Evolutionary conservation across 2,888 invertebrate species (phyloP), one percentile per base, ranked within the genome.

Genomic region (Athetis lepigone): DNA sequence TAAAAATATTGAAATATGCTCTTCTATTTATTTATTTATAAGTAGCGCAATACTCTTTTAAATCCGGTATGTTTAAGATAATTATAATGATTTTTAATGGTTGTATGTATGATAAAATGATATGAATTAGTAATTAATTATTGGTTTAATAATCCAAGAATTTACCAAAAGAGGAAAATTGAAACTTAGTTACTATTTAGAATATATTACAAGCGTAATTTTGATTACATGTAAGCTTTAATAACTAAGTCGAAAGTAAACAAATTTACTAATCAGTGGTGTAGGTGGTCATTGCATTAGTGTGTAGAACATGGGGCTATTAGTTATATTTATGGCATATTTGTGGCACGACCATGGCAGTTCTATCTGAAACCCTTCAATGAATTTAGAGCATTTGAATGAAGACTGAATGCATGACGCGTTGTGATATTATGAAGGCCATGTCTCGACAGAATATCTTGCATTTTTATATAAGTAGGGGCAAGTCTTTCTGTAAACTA

Each of bases 351-450:
- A 64, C 16, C 23, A n/a, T 33, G 11, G 39, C 21, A 33, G 36
- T 54, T 52, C 13, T 43, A 43, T n/a, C 51, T 70, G 18, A 19
- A 50, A 54, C 4, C 46, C 8, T 49, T 59, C 40, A 43, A 27
- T 55, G 18, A 64, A 62, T 56, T 58, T 40, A 40, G 46, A 58
- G 52, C 62, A 66, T 73, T 75, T 66, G 33, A 43, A 50, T 50
- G 13, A 76, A 80, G 78, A 74, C 80, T 78, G 80, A 76, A 55
- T 58, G 55, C 25, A 65, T 57, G 65, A 47, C 19, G 40, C 6
- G 43, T 47, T 75, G 71, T 80, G 81, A 75, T 79, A 33, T 29
- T 29, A 74, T 46, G 39, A 54, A 62, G 51, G 43, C 64, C 69
- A 72, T 69, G 70, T 67, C 69, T 75, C 57, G 63, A 57, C 51